Evolutionary conservation across 2,888 invertebrate species (phyloP).

Genomic region (Tridacna gigas): DNA sequence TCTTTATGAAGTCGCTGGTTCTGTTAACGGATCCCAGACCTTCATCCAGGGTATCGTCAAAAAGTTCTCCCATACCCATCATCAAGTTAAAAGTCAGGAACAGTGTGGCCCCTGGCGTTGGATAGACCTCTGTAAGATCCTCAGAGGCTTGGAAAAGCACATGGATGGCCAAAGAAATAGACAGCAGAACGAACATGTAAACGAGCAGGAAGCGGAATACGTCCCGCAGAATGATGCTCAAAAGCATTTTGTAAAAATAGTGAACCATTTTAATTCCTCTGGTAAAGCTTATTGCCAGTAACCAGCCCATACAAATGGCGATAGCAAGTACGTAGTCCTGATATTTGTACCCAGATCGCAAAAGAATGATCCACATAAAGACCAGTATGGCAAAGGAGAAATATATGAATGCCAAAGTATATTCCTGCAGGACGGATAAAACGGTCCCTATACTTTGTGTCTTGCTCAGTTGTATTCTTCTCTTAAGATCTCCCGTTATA

Average conservation of each 20-base stretch:
- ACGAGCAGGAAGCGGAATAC: constrained; percentile 79
- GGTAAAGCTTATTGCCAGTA: constrained; percentile 79
- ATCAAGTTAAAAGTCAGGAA: constrained; percentile 81
- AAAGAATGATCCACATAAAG: constrained; percentile 75
- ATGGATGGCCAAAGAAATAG: constrained; percentile 80
- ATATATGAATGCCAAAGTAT: constrained; percentile 41
- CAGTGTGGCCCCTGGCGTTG: constrained; percentile 71
- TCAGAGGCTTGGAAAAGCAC: constrained; percentile 73
- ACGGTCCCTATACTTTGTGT: constrained; percentile 23
- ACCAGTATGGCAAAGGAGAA: constrained; percentile 70
- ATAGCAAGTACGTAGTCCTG: constrained; percentile 78
- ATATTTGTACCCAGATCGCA: constrained; percentile 50
- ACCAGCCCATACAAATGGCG: constrained; percentile 79
- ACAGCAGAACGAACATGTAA: constrained; percentile 80
- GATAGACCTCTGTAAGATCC: constrained; percentile 59
- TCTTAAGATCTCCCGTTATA: constrained; percentile 14
- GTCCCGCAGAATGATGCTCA: constrained; percentile 80
- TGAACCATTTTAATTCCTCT: constrained; percentile 80
- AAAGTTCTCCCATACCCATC: constrained; percentile 63
- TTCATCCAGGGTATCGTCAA: constrained; percentile 59
- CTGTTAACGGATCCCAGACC: constrained; percentile 55
- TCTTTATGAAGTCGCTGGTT: constrained; percentile 61
- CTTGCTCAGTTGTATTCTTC: constrained; percentile 26
- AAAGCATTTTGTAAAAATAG: constrained; percentile 80
- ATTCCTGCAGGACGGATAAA: constrained; percentile 30